Conservation (phyloP, 2,797 vertebrate species). For the Rhynchotus rufescens region DNA sequence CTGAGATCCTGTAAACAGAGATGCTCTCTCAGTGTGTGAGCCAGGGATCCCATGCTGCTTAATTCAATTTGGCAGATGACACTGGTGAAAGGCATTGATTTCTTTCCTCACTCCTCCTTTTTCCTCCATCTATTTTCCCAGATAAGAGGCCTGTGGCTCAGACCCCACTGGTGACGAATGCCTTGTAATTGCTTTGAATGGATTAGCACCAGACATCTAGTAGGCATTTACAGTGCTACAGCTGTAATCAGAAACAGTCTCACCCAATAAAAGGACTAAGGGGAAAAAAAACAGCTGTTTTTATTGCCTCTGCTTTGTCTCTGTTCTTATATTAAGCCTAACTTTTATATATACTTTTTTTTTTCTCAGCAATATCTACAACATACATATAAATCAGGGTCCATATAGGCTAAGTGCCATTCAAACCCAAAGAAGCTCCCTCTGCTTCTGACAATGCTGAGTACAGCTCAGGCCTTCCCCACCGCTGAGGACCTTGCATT, state of each 20-base stretch:
- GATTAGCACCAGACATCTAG: slow-evolving; percentile 64
- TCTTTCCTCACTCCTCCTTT: slow-evolving; percentile 12
- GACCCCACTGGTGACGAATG: slow-evolving; percentile 68
- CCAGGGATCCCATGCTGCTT: slow-evolving; percentile 34
- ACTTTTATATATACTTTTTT: not conserved
- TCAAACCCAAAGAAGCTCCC: not conserved
- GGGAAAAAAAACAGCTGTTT: slow-evolving; percentile 17
- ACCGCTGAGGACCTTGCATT: not conserved
- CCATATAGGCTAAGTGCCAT: not conserved
- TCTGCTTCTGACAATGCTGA: not conserved
- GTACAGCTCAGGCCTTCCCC: not conserved
- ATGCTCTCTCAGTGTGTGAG: not conserved
- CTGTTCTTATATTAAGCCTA: not conserved
- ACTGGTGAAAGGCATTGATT: slow-evolving; percentile 56
- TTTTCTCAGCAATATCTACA: not conserved
- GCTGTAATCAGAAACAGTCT: slow-evolving; percentile 49
- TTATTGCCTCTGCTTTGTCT: slow-evolving; percentile 22
- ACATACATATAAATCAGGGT: not conserved
- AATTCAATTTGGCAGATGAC: slow-evolving; percentile 49
- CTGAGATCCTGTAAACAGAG: not conserved
- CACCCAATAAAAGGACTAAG: not conserved
- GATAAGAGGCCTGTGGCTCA: slow-evolving; percentile 66
- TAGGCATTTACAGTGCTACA: slow-evolving; percentile 50
- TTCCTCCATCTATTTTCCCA: slow-evolving; percentile 59
- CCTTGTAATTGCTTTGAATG: slow-evolving; percentile 68